Conservation (phyloP, 2,888 invertebrate species). For the Pediacus dermestoides region DNA sequence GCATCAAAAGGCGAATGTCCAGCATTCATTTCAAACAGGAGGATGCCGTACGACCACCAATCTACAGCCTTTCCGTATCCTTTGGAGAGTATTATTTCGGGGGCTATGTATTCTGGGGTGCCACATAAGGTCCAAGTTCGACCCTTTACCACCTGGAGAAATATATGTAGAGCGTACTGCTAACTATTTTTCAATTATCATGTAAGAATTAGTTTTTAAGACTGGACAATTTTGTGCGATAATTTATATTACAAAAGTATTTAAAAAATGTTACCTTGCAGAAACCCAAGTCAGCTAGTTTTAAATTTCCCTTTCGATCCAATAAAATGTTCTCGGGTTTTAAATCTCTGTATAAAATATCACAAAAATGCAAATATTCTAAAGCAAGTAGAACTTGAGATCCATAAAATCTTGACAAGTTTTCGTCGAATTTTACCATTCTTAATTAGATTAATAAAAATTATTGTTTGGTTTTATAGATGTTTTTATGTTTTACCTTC, state of each 20-base stretch:
- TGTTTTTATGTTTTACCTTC: slow-evolving; percentile 43
- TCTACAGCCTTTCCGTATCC: slow-evolving; percentile 91
- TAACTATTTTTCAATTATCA: too few relatives aligned
- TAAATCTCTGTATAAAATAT: slow-evolving; percentile 84
- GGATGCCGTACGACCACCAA: slow-evolving; percentile 93
- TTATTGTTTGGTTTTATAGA: not conserved
- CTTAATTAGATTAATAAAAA: slow-evolving; percentile 25
- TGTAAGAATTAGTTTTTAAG: too few relatives aligned
- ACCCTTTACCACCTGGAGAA: slow-evolving; percentile 53
- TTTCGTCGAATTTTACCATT: slow-evolving; percentile 63
- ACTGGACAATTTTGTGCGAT: too few relatives aligned
- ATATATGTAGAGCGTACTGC: too few relatives aligned
- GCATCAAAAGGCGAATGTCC: slow-evolving; percentile 92
- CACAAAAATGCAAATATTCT: slow-evolving; percentile 87
- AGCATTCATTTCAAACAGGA: slow-evolving; percentile 84
- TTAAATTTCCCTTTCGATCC: slow-evolving; percentile 72
- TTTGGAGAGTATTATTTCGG: slow-evolving; percentile 83
- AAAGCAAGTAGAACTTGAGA: slow-evolving; percentile 85
- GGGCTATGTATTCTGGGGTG: slow-evolving; percentile 94
- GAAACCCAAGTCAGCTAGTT: slow-evolving; percentile 93
- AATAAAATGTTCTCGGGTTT: slow-evolving; percentile 91
- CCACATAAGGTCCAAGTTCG: slow-evolving; percentile 92
- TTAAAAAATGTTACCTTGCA: slow-evolving; percentile 60
- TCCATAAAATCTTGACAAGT: slow-evolving; percentile 80
- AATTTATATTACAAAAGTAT: too few relatives aligned